phyloP scores from a whole-genome alignment of 1,140 invertebrate genomes.

The Drosophila elegans region DNA sequence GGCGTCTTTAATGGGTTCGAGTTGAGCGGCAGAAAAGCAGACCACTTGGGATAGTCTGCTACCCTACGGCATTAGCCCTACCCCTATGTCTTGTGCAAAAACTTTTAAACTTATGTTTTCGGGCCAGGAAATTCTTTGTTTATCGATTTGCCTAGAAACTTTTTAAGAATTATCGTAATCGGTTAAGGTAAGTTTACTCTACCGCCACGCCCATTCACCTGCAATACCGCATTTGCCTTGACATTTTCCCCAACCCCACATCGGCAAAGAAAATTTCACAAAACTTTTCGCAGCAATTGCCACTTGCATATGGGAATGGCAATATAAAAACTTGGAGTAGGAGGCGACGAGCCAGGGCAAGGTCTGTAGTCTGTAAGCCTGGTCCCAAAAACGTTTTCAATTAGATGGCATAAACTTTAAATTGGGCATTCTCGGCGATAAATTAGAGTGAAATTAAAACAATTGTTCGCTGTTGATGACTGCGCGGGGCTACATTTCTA shows the following conservation, averaged over 20 bases:
- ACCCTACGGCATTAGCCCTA: not conserved
- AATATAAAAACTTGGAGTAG: slow-evolving; percentile 3
- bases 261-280: slow-evolving; percentile 7
- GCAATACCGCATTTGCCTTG: slow-evolving; percentile 46
- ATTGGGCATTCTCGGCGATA: slow-evolving; percentile 41
- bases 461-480: slow-evolving; percentile 26
- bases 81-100: slow-evolving; percentile 4
- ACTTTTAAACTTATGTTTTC: slow-evolving; percentile 17
- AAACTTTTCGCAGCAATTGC: slow-evolving; percentile 27
- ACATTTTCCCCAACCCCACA: slow-evolving; percentile 27
- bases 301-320: slow-evolving; percentile 15
- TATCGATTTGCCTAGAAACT: slow-evolving; percentile 28
- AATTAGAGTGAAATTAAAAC: slow-evolving; percentile 53
- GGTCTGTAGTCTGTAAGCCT: slow-evolving; percentile 15
- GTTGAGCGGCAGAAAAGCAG: slow-evolving; percentile 19
- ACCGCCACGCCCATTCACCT: slow-evolving; percentile 5
- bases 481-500: slow-evolving; percentile 36
- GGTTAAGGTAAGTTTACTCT: slow-evolving; percentile 26
- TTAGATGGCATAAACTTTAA: slow-evolving; percentile 44
- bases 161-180: slow-evolving; percentile 44
- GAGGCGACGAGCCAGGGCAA: slow-evolving; percentile 2
- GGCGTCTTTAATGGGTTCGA: slow-evolving; percentile 57
- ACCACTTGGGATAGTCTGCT: slow-evolving; percentile 23
- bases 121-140: slow-evolving; percentile 15
- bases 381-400: slow-evolving; percentile 34